Percentiles rank a stretch among this genome's conserved stretches.
These are phyloP conservation scores for Aspidiotus destructor DNA, from an alignment of 2,888 invertebrate species.

Conservation along the genomic window DNA sequence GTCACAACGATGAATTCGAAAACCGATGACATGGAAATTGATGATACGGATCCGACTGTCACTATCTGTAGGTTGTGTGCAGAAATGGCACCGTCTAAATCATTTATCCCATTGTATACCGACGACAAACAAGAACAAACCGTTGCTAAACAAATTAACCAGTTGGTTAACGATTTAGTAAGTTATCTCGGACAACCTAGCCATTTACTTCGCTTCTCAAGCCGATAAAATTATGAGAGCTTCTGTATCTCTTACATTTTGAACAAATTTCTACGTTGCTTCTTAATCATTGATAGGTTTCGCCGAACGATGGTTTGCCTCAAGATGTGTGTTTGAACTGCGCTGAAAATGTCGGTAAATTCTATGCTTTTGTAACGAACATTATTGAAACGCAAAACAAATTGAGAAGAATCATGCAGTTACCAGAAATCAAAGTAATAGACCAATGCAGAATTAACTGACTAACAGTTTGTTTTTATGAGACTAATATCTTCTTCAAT, in stretches of 20 bases:
- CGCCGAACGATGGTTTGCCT: constrained; percentile 18
- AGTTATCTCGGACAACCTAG: not conserved
- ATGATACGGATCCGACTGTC: not conserved
- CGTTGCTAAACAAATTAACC: constrained; percentile 16
- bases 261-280: not conserved
- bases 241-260: not conserved
- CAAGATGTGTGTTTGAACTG: constrained; percentile 24
- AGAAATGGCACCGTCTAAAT: not conserved
- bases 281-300: not conserved
- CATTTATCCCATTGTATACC: constrained; percentile 5
- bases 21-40: not conserved
- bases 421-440: constrained; percentile 5
- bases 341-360: constrained; percentile 13
- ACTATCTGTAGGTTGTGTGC: constrained; percentile 21
- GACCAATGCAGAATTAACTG: too few species aligned
- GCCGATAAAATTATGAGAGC: not conserved
- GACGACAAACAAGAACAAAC: constrained; percentile 11
- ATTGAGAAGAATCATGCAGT: constrained; percentile 6
- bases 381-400: constrained; percentile 22
- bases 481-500: too few species aligned
- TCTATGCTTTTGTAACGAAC: constrained; percentile 7
- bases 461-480: too few species aligned
- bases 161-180: constrained; percentile 18
- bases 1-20: not conserved
- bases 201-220: not conserved